Evolutionary conservation across 2,113 vertebrate species (phyloP), one percentile per base, ranked within the genome.

Genomic region (Sterna hirundo): DNA sequence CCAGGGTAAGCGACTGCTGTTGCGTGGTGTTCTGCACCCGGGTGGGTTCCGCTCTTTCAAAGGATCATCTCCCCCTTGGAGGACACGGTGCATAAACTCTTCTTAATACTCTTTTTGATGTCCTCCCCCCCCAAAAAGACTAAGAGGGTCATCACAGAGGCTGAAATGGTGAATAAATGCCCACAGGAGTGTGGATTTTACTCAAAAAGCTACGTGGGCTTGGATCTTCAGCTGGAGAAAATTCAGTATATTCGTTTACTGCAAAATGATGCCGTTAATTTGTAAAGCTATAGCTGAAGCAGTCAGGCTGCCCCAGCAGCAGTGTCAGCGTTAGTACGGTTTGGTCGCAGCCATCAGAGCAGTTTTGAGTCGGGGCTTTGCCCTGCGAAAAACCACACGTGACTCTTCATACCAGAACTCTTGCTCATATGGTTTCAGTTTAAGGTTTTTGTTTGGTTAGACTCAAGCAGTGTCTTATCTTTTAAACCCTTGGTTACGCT

Each of bases 1-100:
- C 98, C 74, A 99, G 99, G 99, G 99, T 99, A 96, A 97, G 97
- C 51, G 83, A 46, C 82, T 55, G n/a, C 69, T 29, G 26, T 34
- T 22, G 21, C 2, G 0, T 29, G 40, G 34, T 54, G 60, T 32
- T 47, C 61, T 61, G 44, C 15, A 3, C 46, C 22, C 0, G 0
- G 22, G 15, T 25, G 49, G 34, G 20, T 54, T 84, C 84, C 40
- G 60, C 46, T 78, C 47, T 70, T 90, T 47, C 7, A 2, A 46
- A 64, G 74, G 76, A 61, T 44, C 29, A 5, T 42, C 25, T 89
- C 14, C 25, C 21, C 44, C 10, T 11, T 38, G 40, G n/a, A 78
- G 25, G 26, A 76, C 64, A 22, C 40, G 60, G 17, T 40, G 23
- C 27, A 21, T 38, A 51, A 83, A 21, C 14, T 88, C 69, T 36